phyloP scores from a whole-genome alignment of 2,113 vertebrate genomes.

The Entomyzon cyanotis region DNA sequence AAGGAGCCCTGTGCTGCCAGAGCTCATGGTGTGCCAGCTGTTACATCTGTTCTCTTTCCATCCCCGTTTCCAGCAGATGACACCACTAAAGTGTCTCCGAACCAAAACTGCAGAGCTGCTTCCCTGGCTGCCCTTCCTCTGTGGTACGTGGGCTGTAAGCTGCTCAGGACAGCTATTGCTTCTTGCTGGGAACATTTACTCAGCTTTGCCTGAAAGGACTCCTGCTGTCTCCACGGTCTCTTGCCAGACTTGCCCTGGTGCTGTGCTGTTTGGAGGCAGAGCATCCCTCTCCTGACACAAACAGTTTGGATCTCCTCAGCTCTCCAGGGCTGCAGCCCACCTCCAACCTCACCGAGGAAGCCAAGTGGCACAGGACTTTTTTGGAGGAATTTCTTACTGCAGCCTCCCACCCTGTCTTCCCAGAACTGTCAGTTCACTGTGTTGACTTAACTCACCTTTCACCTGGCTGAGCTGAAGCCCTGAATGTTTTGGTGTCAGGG shows the following conservation, averaged over 20 bases:
- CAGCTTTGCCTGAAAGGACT: neutral
- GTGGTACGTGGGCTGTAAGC: fast-evolving
- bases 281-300: neutral
- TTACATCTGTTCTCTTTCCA: neutral
- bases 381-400: neutral
- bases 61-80: neutral
- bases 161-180: neutral
- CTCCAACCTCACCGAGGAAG: neutral
- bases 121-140: neutral
- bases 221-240: neutral
- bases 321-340: neutral
- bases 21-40: fast-evolving
- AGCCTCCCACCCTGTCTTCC: neutral
- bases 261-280: neutral
- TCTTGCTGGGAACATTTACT: neutral
- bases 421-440: neutral
- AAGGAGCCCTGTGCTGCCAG: neutral
- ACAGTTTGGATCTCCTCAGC: neutral
- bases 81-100: fast-evolving
- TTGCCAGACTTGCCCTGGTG: neutral
- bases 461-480: neutral
- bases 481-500: neutral
- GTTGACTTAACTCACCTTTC: neutral
- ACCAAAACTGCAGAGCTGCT: neutral
- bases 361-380: neutral